Evolutionary conservation across 2,113 vertebrate genomes (phyloP), one percentile per base, ranked within the genome.

Genomic region (Scortum barcoo): DNA sequence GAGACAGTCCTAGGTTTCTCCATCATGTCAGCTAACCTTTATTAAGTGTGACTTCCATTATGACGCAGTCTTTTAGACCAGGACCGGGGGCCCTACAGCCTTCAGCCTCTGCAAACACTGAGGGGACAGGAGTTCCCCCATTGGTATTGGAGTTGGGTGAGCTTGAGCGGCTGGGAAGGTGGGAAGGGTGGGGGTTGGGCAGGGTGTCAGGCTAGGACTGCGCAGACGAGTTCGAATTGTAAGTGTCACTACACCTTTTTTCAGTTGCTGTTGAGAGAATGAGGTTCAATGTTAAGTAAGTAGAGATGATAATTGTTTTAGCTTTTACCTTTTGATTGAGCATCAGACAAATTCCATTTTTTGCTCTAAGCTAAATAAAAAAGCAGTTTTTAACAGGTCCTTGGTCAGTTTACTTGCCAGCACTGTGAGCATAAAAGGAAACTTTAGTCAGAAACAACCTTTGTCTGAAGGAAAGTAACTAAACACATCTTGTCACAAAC

Each of bases 11-110:
- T n/a, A n/a, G n/a, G n/a, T n/a, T n/a, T 71, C 46, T 67, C 16
- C 6, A 22, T 24, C 1, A 82, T 42, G 8, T 14, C 5, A 20
- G 33, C 73, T 56, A 72, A 99, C 98, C 98, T 97, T 99, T 99
- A 63, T 96, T 96, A 40, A 99, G 96, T 0, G 97, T 96, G 50
- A 99, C 97, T 78, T 99, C 98, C 97, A 99, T 99, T 83, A 99
- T 94, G 1, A 99, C 95, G 76, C 97, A 95, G 92, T 99, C 97
- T 78, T 99, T 99, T 0, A 97, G 97, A 26, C 97, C 97, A 0
- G 96, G 97, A 10, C 85, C 83, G 0, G 78, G 77, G 40, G 96
- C 94, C 84, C 94, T 97, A 46, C 95, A 95, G 72, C 90, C 93
- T 0, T 95, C 96, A 0, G 92, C 90, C n/a, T 99, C 97, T 0